Evolutionary conservation across 2,113 vertebrate species (phyloP).

Genomic region (Sander lucioperca): DNA sequence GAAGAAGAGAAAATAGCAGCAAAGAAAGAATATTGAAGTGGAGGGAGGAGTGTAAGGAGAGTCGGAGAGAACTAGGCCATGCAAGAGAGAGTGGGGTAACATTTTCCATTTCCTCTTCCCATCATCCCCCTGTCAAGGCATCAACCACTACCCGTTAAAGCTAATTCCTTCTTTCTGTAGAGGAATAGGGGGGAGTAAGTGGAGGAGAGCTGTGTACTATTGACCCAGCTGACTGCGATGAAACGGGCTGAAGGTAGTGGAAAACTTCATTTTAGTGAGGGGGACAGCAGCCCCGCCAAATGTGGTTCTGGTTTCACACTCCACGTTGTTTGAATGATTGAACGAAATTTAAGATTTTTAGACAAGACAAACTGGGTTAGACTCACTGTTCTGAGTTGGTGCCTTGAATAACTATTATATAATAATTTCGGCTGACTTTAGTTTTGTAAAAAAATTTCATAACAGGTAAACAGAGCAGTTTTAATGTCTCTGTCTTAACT

Average conservation of each 20-base stretch:
- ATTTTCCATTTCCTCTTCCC: conserved; percentile 68
- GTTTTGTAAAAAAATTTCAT: conserved; percentile 10
- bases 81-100: conserved; percentile 62
- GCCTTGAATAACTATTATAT: conserved; percentile 23
- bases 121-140: conserved; percentile 53
- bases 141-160: conserved; percentile 50
- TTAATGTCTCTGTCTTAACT: conserved; percentile 7
- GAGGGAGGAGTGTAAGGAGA: conserved; percentile 49
- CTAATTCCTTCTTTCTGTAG: conserved; percentile 43
- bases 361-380: conserved; percentile 26
- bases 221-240: conserved; percentile 64
- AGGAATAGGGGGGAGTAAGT: conserved; percentile 17
- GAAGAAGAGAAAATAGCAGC: conserved; percentile 8
- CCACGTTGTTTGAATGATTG: conserved; percentile 17
- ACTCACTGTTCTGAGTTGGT: conserved; percentile 9
- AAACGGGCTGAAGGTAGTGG: conserved; percentile 63
- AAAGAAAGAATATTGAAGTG: conserved; percentile 27
- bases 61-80: conserved; percentile 26
- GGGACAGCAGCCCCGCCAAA: conserved; percentile 21
- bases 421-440: conserved; percentile 29
- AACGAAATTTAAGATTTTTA: conserved; percentile 17
- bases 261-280: conserved; percentile 50
- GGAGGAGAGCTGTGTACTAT: conserved; percentile 50
- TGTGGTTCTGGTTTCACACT: conserved; percentile 43
- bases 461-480: neutral